These are phyloP conservation scores for Enteromius trimaculatus DNA, from an alignment of 2,797 vertebrate genomes.

Conservation along the genomic window DNA sequence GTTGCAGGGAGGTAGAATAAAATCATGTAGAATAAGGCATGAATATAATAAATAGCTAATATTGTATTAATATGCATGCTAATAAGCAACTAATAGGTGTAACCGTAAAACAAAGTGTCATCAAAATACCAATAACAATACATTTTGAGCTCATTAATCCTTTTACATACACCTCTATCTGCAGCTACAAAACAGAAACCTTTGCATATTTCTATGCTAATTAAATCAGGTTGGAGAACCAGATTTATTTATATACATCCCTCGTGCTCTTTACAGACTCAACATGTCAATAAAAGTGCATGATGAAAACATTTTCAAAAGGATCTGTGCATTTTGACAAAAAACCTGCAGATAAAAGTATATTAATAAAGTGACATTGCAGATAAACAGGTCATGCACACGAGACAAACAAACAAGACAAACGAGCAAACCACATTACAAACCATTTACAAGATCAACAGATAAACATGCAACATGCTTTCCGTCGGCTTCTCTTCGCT, in stretches of 20 bases:
- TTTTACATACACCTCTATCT: neutral
- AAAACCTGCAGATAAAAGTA: conserved; percentile 6
- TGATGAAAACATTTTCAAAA: neutral
- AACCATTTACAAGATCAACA: neutral
- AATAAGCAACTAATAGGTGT: too few relatives aligned
- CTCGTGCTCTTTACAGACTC: neutral
- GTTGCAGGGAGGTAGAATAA: too few relatives aligned
- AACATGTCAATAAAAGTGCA: neutral
- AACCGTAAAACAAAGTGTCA: too few relatives aligned
- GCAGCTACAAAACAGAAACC: neutral
- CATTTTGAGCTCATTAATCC: too few relatives aligned
- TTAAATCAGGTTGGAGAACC: neutral
- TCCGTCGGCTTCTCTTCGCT: neutral
- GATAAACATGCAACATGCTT: conserved; percentile 24
- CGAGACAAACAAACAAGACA: neutral
- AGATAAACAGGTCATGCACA: conserved; percentile 6
- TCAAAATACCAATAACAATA: too few relatives aligned
- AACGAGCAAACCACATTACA: neutral
- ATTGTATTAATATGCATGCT: too few relatives aligned
- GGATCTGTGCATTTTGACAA: neutral
- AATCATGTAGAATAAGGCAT: too few relatives aligned
- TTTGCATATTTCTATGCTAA: neutral
- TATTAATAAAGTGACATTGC: conserved; percentile 1
- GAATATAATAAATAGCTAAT: too few relatives aligned
- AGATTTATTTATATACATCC: neutral